Base-by-base conservation (phyloP, 2,113 vertebrate species). In the Recurvirostra avosetta region DNA sequence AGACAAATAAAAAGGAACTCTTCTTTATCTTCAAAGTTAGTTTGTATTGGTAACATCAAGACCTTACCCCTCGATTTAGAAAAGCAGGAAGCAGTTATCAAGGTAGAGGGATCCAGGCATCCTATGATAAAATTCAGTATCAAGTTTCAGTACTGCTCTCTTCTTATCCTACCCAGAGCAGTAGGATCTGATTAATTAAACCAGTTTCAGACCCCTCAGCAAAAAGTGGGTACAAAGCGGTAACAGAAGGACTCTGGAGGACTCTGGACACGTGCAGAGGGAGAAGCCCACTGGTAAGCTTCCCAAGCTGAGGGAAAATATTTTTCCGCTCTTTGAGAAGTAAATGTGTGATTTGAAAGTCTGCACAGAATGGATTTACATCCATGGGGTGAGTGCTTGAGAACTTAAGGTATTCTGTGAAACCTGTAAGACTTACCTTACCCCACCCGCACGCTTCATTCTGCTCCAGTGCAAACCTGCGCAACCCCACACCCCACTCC, bases 331-430 rank as follows among this genome's bases (percentile, higher is more conserved):
- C 63, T 66, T 70, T 38, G 43, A 84, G 76, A 84, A 26, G 32
- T 3, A 30, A 79, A 62, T 1, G 4, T 23, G 65, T 13, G 65
- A 36, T 61, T 52, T 49, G 56, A 56, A 59, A 63, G 59, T 7
- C 59, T 38, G 34, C 47, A 30, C 36, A 52, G 73, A 61, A 58
- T 0, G 0, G 56, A 67, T 72, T 59, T n/a, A 17, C 15, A 25
- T 23, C 47, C 34, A 9, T 1, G 1, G 40, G 36, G 63, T 2
- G 13, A 63, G n/a, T 17, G 0, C 20, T 5, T 11, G 53, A 11
- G 27, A 49, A 4, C 59, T 45, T 36, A 7, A 32, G 49, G 71
- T 8, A 38, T 65, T 56, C 25, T 12, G 72, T 67, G 68, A 47
- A 56, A 21, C 34, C 29, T 13, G 16, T 8, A 5, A 6, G 45